These are phyloP conservation scores for Struthidea cinerea DNA, from an alignment of 2,113 vertebrate genomes.

Conservation along the genomic window DNA sequence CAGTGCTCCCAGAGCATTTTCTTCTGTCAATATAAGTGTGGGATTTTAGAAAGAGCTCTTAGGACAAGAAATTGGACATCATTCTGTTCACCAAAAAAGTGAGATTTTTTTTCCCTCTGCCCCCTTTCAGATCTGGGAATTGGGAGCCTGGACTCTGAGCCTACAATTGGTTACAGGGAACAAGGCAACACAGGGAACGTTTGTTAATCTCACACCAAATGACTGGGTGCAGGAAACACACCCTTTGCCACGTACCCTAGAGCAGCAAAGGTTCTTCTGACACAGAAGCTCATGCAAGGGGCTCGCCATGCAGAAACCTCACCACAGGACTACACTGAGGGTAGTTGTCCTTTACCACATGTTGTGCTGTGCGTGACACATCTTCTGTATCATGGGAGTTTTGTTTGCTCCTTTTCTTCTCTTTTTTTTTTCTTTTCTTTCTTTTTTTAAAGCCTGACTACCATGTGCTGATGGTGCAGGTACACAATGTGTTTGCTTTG, in stretches of 20 bases:
- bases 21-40: not conserved
- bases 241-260: not conserved
- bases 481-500: constrained; percentile 44
- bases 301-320: not conserved
- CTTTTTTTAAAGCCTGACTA: not conserved
- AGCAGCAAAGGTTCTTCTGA: not conserved
- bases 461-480: constrained; percentile 32
- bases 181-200: not conserved
- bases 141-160: not conserved
- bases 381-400: not conserved
- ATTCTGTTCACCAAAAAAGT: not conserved
- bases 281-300: not conserved
- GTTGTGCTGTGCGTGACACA: not conserved
- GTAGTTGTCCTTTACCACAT: not conserved
- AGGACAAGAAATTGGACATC: not conserved
- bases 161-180: not conserved
- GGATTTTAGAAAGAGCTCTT: not conserved
- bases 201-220: not conserved
- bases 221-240: not conserved
- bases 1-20: not conserved
- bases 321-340: not conserved
- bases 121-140: not conserved
- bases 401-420: not conserved
- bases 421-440: not conserved
- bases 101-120: not conserved